Evolutionary conservation across 2,797 vertebrate species (phyloP), one percentile per base, ranked within the genome.

Genomic region (Hyperoplus immaculatus): DNA sequence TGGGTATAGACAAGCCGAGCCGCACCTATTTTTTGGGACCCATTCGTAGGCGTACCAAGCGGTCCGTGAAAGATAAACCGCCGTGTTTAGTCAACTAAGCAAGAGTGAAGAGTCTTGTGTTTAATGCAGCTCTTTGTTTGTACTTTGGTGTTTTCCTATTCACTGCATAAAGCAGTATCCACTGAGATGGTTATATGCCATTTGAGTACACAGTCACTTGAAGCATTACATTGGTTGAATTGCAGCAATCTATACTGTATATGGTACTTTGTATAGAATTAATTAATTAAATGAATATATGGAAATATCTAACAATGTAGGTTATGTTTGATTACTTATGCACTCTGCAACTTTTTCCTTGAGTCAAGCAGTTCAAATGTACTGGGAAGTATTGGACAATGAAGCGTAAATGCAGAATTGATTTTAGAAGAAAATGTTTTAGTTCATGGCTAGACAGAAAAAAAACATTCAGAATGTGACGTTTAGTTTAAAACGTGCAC

Each of bases 351-450:
- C 68, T 50, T 21, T 72, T 55, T 29, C 29, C 29, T 46, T 54
- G 59, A 72, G 39, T 57, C 9, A 7, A 75, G 75, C 53, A 15
- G 57, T 71, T 60, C 43, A 43, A 62, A 50, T 39, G 0, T 15
- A 41, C 36, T 10, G 72, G 38, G 56, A 36, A 54, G 62, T 58
- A 77, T 84, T 49, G 76, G 69, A 67, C 75, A 80, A 78, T 49
- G 71, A 83, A 70, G 45, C 49, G 16, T 46, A 54, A 86, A 76
- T 78, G 72, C 83, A 18, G 45, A 78, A 88, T 82, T 41, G 67
- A 86, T 87, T 86, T 81, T 59, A 12, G 38, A n/a, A 1, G 18
- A 41, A 38, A 51, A 29, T 72, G 41, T 85, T 70, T 78, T 54
- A 61, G 43, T 75, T 80, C 54, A 43, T 54, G 49, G 62, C n/a